A percentile compares a stretch with the other conserved stretches of the same genome.
These are phyloP conservation scores for Manis crassicaudata DNA, from an alignment of 2,797 vertebrate genomes.

Conservation along the genomic window DNA sequence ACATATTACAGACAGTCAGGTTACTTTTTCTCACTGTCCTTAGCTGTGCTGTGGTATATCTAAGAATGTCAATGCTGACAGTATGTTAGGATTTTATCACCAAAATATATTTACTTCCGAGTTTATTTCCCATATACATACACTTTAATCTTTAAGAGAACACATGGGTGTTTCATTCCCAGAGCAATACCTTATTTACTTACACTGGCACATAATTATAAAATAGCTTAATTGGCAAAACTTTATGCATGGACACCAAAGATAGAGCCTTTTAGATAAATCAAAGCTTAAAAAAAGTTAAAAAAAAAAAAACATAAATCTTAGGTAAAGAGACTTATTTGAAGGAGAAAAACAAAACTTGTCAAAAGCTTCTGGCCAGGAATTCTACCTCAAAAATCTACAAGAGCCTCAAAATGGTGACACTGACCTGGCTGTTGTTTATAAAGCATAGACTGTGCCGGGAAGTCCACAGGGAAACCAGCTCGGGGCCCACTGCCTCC, in stretches of 20 bases:
- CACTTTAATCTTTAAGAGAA: constrained; percentile 41
- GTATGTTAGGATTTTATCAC: constrained; percentile 27
- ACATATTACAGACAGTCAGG: neutral
- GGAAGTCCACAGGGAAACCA: neutral
- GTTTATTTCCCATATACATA: constrained; percentile 5
- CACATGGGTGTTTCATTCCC: neutral
- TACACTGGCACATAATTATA: neutral
- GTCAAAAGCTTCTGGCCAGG: neutral
- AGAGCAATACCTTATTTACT: neutral
- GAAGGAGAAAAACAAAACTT: neutral
- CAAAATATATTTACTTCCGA: constrained; percentile 49
- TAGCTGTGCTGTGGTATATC: neutral
- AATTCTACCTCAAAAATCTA: neutral
- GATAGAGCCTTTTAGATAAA: neutral
- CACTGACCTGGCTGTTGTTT: neutral
- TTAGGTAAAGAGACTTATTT: neutral
- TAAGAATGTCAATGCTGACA: neutral
- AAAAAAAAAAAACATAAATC: neutral
- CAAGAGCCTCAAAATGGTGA: neutral
- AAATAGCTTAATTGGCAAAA: neutral
- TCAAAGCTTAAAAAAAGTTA: neutral
- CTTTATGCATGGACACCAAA: neutral
- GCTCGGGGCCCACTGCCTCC: fast-evolving
- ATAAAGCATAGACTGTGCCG: neutral
- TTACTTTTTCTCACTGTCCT: neutral